A percentile compares a stretch with the other conserved stretches of the same genome.
Conservation (phyloP, 2,113 vertebrate species). For the Zosterops hypoxanthus region DNA sequence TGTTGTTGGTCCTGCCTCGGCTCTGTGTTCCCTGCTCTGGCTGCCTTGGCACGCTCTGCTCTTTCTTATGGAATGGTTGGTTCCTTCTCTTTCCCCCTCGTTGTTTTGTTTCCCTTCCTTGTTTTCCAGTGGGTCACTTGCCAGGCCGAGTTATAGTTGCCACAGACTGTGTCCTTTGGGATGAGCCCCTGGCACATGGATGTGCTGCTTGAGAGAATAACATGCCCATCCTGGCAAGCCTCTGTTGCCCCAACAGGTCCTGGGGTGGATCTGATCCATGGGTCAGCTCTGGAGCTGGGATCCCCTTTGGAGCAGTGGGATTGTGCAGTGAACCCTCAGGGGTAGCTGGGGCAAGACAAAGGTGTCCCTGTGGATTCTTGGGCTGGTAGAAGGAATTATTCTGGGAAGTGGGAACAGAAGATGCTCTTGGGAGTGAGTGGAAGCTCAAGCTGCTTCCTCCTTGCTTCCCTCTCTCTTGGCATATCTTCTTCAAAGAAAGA, state of each 20-base stretch:
- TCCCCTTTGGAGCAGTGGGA: not conserved
- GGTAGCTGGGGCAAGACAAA: accelerated
- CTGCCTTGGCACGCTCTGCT: accelerated
- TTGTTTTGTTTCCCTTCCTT: not conserved
- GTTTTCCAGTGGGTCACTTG: accelerated
- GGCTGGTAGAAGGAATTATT: not conserved
- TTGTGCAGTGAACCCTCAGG: not conserved
- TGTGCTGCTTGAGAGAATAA: not conserved
- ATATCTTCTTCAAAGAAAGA: not conserved
- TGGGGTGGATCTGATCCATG: accelerated
- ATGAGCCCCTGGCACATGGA: not conserved
- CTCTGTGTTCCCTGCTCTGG: not conserved
- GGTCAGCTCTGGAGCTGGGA: not conserved
- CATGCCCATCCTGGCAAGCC: accelerated
- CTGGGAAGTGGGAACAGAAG: not conserved
- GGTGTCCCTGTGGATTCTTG: not conserved
- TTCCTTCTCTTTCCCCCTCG: not conserved
- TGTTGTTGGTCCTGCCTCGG: not conserved
- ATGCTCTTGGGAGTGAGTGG: accelerated
- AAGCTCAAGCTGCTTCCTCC: not conserved
- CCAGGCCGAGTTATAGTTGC: accelerated
- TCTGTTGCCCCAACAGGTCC: accelerated
- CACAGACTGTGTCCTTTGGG: accelerated
- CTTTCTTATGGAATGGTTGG: not conserved
- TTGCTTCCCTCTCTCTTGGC: not conserved